Base-by-base conservation (phyloP, 30 jellyfish, hydroid and myxozoan genomes). In the Aurelia sp. region DNA sequence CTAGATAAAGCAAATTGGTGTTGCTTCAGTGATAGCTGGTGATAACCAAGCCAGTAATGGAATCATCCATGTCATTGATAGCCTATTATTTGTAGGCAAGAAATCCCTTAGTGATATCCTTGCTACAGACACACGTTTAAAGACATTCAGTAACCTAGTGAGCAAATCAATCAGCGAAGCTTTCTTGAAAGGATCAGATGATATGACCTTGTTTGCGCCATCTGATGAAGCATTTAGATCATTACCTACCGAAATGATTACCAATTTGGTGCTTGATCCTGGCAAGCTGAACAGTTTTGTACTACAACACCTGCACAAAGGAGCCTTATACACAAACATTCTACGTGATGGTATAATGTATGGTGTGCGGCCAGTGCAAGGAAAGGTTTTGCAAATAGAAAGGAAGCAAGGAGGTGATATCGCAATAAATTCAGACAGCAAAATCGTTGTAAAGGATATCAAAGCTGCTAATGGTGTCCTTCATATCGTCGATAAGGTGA, bases 151-250 rank as follows among this genome's bases (percentile, higher is more conserved):
- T 13, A 63, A 55, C 65, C 50, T 20, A 9, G 21, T 69, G 55
- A 31, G 82, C 79, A 57, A 59, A 60, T 78, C 96, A 7, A 66
- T 84, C 47, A 27, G 62, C 37, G 88, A 81, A 57, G 64, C 19
- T 12, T 74, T 51, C 66, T 48, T 88, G 21, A 51, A 51, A 58
- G 92, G 78, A 12, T 62, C 30, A 6, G 80, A 70, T 51, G 85
- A 67, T n/a, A 44, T 88, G 58, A 79, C 96, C 19, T 69, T 88
- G 11, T 88, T 88, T 66, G 96, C 92, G 6, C 96, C 96, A n/a
- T 71, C 78, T 13, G 82, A 88, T 67, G 74, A 44, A 15, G 96
- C 96, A 6, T 59, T 88, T 53, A 47, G 71, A 11, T 71, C 66
- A 11, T 35, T 88, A 62, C 82, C 92, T 2, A 59, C 37, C 9